Evolutionary conservation across 2,797 vertebrate genomes (phyloP).

Genomic region (Peromyscus nudipes): DNA sequence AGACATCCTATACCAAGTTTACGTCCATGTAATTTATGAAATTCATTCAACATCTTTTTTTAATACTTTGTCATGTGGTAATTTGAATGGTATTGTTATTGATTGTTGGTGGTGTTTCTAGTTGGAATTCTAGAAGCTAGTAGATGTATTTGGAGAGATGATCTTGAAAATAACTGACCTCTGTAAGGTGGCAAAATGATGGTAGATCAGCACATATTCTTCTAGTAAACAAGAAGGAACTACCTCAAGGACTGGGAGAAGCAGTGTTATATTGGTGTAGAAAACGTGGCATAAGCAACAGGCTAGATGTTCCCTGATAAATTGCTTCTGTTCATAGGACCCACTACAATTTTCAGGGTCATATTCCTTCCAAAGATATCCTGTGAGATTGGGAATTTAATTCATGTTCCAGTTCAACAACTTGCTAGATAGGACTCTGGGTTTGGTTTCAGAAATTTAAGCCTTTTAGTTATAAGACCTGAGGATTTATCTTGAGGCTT

Average conservation of each 20-base stretch:
- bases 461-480: background rate
- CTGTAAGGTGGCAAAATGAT: background rate
- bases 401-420: background rate
- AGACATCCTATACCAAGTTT: background rate
- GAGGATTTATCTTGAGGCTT: background rate
- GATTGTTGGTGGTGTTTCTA: accelerated
- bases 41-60: background rate
- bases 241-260: background rate
- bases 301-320: background rate
- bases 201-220: background rate
- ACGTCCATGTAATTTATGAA: background rate
- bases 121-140: background rate
- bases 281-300: background rate
- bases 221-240: background rate
- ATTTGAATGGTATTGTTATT: background rate
- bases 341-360: background rate
- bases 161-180: background rate
- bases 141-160: background rate
- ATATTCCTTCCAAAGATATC: background rate
- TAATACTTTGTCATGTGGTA: background rate
- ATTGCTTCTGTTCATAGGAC: background rate
- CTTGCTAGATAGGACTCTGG: background rate
- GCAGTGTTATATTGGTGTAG: background rate
- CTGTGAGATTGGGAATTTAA: background rate
- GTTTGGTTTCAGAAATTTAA: background rate